Percentiles rank a stretch among this genome's conserved stretches.
phyloP scores from a whole-genome alignment of 1,140 invertebrate genomes.

The Heliconius hewitsoni region DNA sequence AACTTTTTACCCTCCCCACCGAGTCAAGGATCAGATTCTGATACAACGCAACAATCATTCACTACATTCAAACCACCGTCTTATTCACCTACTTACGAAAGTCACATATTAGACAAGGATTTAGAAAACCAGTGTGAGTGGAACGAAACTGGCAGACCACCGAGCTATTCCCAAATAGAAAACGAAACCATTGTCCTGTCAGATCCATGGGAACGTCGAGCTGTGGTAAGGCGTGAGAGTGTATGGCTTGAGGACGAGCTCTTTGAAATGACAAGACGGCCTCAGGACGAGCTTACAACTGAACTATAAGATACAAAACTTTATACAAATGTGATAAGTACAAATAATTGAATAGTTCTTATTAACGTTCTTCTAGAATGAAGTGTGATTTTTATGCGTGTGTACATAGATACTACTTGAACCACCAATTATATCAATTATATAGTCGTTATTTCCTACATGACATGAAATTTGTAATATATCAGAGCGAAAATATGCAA shows the following conservation, averaged over 20 bases:
- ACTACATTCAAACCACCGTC: conserved; percentile 83
- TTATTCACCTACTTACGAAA: conserved; percentile 75
- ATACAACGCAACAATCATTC: conserved; percentile 75
- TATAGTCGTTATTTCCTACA: neutral
- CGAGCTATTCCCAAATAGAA: conserved; percentile 78
- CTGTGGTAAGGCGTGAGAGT: conserved; percentile 77
- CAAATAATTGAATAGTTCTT: conserved; percentile 25
- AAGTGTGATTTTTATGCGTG: neutral
- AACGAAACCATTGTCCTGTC: conserved; percentile 80
- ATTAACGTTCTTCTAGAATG: neutral
- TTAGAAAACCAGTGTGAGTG: conserved; percentile 72
- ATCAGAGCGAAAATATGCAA: neutral
- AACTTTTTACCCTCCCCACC: conserved; percentile 84
- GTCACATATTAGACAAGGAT: conserved; percentile 70
- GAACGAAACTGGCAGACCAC: conserved; percentile 78
- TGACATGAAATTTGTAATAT: neutral
- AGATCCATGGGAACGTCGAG: conserved; percentile 75
- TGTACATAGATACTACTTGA: neutral
- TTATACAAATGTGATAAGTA: conserved; percentile 37
- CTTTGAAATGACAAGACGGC: conserved; percentile 87
- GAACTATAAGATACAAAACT: conserved; percentile 81
- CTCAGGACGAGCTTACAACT: conserved; percentile 90
- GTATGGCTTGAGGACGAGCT: conserved; percentile 87
- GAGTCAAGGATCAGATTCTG: conserved; percentile 67
- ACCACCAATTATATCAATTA: neutral